Conservation (phyloP, 2,797 vertebrate species). For the Anguilla anguilla region DNA sequence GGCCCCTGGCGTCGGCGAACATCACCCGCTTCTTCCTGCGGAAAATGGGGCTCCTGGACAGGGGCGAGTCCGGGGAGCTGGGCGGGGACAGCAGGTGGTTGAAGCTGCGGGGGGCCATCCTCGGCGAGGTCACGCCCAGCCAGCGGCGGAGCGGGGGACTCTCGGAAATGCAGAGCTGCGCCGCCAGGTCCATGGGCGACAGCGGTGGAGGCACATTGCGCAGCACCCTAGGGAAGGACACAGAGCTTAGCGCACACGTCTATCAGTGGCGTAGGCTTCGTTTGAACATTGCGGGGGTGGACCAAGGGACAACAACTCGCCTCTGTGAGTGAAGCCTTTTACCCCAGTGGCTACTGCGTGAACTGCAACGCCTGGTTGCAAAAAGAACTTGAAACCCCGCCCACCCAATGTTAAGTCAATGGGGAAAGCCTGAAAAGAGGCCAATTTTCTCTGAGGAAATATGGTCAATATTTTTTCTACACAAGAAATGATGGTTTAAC, state of each 20-base stretch:
- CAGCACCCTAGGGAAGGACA: constrained; percentile 55
- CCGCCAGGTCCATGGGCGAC: constrained; percentile 52
- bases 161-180: constrained; percentile 55
- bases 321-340: no score
- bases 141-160: constrained; percentile 45
- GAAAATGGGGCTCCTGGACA: not conserved
- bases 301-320: no score
- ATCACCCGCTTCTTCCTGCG: constrained; percentile 73
- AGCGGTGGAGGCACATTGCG: constrained; percentile 33
- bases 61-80: not conserved
- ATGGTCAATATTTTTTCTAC: no score
- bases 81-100: constrained; percentile 2
- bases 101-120: constrained; percentile 48
- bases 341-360: no score
- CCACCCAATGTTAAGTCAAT: no score
- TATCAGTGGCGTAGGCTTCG: no score
- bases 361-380: no score
- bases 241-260: not conserved
- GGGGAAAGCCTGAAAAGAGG: no score
- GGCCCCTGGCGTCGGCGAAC: constrained; percentile 80
- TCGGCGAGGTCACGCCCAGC: constrained; percentile 43
- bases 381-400: no score
- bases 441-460: no score
- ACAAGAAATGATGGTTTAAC: no score
- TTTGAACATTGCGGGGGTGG: no score